A percentile compares a stretch with the other conserved stretches of the same genome.
Conservation (phyloP, 2,888 invertebrate species). For the Lasius fuliginosus region DNA sequence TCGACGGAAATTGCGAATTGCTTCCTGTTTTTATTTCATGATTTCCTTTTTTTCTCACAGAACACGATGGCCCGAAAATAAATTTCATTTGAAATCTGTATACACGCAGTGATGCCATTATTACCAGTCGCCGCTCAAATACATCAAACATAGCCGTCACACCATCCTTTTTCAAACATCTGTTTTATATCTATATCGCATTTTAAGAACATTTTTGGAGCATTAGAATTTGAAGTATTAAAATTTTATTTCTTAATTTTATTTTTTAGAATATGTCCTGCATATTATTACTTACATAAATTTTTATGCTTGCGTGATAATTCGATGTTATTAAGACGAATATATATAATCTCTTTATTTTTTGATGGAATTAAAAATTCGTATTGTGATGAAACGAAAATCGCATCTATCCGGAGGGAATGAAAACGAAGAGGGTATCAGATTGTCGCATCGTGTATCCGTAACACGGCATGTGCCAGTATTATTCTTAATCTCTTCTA, state of each 20-base stretch:
- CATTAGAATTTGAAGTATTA: neutral
- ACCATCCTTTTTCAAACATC: neutral
- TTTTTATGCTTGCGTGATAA: neutral
- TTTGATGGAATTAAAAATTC: neutral
- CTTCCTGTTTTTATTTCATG: slow-evolving; percentile 59
- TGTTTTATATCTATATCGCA: neutral
- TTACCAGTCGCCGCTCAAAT: slow-evolving; percentile 65
- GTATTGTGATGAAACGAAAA: neutral
- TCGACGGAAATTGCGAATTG: slow-evolving; percentile 63
- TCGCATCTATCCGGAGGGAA: slow-evolving; percentile 9
- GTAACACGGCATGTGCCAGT: slow-evolving; percentile 81
- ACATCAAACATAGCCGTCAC: slow-evolving; percentile 1
- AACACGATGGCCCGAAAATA: slow-evolving; percentile 68
- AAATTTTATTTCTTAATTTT: neutral
- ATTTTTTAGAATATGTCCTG: neutral
- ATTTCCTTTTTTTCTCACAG: slow-evolving; percentile 46
- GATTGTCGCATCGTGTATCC: slow-evolving; percentile 53
- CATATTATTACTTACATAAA: neutral
- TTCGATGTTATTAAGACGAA: neutral
- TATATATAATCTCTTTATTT: neutral
- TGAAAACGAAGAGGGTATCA: neutral
- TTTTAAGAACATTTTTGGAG: neutral
- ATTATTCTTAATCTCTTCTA: slow-evolving; percentile 84
- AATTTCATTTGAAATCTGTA: slow-evolving; percentile 69
- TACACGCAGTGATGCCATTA: slow-evolving; percentile 65